Conservation (phyloP, 2,888 invertebrate genomes). For the Trilocha varians region DNA sequence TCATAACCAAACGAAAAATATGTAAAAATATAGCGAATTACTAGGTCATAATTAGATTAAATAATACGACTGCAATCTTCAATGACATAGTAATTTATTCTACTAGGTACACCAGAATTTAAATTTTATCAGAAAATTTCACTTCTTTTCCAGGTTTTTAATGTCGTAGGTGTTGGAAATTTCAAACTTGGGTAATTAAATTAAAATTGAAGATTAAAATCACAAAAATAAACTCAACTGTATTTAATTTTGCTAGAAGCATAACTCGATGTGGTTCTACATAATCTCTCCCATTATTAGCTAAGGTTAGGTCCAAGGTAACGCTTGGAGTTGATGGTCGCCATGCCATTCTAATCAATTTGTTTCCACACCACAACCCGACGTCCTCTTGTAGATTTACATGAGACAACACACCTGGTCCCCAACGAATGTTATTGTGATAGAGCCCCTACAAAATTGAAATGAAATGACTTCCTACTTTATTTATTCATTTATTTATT, state of each 20-base stretch:
- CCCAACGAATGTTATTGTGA: slow-evolving; percentile 65
- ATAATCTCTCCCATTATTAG: slow-evolving; percentile 17
- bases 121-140: too few relatives aligned
- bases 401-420: slow-evolving; percentile 69
- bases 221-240: neutral
- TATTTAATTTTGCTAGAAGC: slow-evolving; percentile 15
- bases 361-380: slow-evolving; percentile 68
- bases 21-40: too few relatives aligned
- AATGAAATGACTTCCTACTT: too few relatives aligned
- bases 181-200: neutral
- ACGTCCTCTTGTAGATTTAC: slow-evolving; percentile 59
- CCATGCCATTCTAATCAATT: slow-evolving; percentile 60
- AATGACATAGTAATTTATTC: too few relatives aligned
- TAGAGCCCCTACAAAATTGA: slow-evolving; percentile 53
- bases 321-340: slow-evolving; percentile 30
- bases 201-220: neutral
- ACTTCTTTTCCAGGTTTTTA: too few relatives aligned
- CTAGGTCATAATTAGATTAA: too few relatives aligned
- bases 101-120: too few relatives aligned
- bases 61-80: too few relatives aligned
- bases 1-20: neutral
- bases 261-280: slow-evolving; percentile 31
- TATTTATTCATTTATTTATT: too few relatives aligned
- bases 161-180: too few relatives aligned
- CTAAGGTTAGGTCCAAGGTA: slow-evolving; percentile 32